Evolutionary conservation across 2,113 vertebrate species (phyloP).

Genomic region (Alaudala cheleensis): DNA sequence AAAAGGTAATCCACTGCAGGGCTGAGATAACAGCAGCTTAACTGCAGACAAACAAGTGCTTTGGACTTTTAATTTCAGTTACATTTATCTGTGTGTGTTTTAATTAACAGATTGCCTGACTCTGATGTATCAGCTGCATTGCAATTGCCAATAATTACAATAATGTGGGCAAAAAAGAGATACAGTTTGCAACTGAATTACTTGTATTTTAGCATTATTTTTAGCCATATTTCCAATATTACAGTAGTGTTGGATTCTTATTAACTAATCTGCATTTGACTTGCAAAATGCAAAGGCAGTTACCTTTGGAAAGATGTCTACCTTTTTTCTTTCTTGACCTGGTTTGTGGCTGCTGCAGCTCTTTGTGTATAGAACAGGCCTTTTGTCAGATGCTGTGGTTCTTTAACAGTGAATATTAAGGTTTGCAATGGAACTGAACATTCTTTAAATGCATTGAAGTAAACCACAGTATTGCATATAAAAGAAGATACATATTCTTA

Average conservation of each 20-base stretch:
- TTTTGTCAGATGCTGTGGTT: not conserved
- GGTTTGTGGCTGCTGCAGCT: not conserved
- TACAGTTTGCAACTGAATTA: not conserved
- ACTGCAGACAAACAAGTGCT: not conserved
- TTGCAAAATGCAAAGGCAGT: not conserved
- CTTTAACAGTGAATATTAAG: not conserved
- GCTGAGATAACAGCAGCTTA: not conserved
- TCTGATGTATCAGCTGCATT: not conserved
- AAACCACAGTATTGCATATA: not conserved
- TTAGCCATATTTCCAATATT: not conserved
- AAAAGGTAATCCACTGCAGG: slow-evolving; percentile 56
- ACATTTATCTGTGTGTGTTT: not conserved
- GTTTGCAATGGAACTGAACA: not conserved
- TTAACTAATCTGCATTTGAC: not conserved
- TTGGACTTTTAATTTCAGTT: not conserved
- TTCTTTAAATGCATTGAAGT: not conserved
- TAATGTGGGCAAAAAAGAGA: not conserved
- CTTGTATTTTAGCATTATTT: no score
- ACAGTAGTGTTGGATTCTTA: not conserved
- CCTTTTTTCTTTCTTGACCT: not conserved
- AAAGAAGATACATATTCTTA: not conserved
- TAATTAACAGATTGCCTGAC: not conserved
- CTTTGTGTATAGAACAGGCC: not conserved
- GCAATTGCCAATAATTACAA: not conserved
- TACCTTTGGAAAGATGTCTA: not conserved